These are phyloP conservation scores for Anthopleura xanthogrammica DNA, from an alignment of 92 coral and sea anemone genomes.

Conservation along the genomic window DNA sequence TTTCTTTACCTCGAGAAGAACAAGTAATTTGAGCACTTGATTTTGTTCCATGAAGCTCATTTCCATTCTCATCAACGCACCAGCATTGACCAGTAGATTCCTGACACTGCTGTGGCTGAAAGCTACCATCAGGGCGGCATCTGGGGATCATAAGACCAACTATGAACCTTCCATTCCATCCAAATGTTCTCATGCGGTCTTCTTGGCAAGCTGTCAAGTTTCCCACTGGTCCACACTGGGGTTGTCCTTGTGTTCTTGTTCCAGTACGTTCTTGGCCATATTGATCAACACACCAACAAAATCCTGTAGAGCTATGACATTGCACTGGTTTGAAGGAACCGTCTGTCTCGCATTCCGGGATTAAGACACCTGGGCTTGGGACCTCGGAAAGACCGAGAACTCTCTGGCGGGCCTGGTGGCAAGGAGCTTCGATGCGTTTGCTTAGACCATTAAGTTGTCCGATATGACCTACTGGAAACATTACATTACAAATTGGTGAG, in stretches of 20 bases:
- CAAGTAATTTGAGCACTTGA: constrained; percentile 16
- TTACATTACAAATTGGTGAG: background rate
- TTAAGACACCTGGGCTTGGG: constrained; percentile 62
- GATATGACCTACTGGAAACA: constrained; percentile 6
- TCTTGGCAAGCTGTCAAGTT: constrained; percentile 67
- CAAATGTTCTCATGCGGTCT: constrained; percentile 74
- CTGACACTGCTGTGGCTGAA: constrained; percentile 63
- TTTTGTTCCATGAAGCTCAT: constrained; percentile 34
- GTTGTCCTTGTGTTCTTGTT: constrained; percentile 70
- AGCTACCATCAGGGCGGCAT: constrained; percentile 71
- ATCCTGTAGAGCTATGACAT: constrained; percentile 74
- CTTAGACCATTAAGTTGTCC: constrained; percentile 19
- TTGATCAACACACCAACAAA: constrained; percentile 93
- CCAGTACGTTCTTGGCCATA: constrained; percentile 73
- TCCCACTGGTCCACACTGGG: constrained; percentile 61
- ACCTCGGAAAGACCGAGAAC: constrained; percentile 63
- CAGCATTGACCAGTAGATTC: constrained; percentile 67
- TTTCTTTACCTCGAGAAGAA: constrained; percentile 12
- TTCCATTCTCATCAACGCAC: constrained; percentile 79
- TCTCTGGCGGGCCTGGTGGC: constrained; percentile 68
- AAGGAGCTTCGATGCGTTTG: constrained; percentile 41
- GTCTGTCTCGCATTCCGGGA: constrained; percentile 77
- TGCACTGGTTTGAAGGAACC: constrained; percentile 74
- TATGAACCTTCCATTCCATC: constrained; percentile 60
- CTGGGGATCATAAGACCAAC: constrained; percentile 43